Percentiles rank a stretch among this genome's conserved stretches.
Evolutionary conservation across 2,113 vertebrate species (phyloP).

Genomic region (Pogonocichla stellata): DNA sequence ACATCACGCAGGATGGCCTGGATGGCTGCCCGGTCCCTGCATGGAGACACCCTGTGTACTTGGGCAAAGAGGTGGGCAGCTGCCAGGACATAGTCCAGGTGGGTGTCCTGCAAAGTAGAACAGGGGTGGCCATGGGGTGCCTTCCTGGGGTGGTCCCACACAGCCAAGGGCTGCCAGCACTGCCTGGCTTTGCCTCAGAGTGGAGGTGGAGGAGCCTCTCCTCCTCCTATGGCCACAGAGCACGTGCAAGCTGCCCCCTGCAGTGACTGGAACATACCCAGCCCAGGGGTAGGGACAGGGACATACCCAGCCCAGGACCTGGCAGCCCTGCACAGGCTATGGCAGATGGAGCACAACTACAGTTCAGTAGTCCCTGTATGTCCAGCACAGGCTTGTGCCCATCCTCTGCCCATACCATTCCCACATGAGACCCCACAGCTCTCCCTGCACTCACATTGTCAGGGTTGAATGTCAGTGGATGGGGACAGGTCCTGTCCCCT

Average conservation of each 20-base stretch:
- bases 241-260: background rate
- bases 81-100: constrained; percentile 81
- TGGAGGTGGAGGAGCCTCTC: background rate
- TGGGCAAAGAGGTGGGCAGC: constrained; percentile 84
- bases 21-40: constrained; percentile 1
- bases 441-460: constrained; percentile 71
- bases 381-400: background rate
- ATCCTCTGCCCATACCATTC: background rate
- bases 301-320: background rate
- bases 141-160: background rate
- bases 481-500: constrained; percentile 80
- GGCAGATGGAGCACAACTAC: background rate
- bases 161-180: background rate
- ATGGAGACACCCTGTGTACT: constrained; percentile 70
- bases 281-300: background rate
- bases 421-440: fast-evolving
- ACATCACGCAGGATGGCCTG: constrained; percentile 50
- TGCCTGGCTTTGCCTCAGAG: background rate
- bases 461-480: constrained; percentile 77
- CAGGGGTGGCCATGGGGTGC: background rate
- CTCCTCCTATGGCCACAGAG: background rate
- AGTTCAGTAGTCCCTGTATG: fast-evolving
- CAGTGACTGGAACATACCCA: background rate
- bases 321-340: background rate
- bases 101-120: constrained; percentile 62